Percentiles rank a stretch among this genome's conserved stretches.
phyloP scores from a whole-genome alignment of 2,888 invertebrate species.

The Pycnomerus fuliginosus region DNA sequence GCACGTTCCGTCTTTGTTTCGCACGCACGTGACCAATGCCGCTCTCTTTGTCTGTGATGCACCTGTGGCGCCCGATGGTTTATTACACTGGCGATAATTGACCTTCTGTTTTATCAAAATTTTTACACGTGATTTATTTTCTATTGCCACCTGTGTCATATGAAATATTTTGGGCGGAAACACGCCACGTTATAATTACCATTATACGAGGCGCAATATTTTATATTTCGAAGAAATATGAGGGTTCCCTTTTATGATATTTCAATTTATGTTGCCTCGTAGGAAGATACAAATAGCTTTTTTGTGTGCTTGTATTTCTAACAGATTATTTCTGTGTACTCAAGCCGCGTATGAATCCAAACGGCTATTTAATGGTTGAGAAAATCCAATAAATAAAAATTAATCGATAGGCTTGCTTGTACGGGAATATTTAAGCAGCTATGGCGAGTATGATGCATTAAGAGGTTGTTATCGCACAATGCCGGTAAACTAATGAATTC shows the following conservation, averaged over 20 bases:
- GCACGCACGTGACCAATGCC: background rate
- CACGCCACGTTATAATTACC: too few relatives aligned
- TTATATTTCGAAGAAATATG: too few relatives aligned
- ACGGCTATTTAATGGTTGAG: too few relatives aligned
- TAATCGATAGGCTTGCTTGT: slow-evolving; percentile 7
- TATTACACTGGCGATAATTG: slow-evolving; percentile 44
- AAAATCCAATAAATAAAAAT: too few relatives aligned
- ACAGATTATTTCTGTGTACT: too few relatives aligned
- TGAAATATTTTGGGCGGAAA: slow-evolving; percentile 7
- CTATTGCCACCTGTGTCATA: slow-evolving; percentile 28
- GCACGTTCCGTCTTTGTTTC: slow-evolving; percentile 34
- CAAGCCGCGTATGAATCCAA: too few relatives aligned
- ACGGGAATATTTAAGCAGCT: background rate
- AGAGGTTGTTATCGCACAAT: slow-evolving; percentile 4
- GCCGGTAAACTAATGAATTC: slow-evolving; percentile 5
- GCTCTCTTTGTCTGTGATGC: slow-evolving; percentile 28
- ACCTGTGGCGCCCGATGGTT: slow-evolving; percentile 41
- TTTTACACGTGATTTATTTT: slow-evolving; percentile 39
- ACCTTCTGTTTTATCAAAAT: slow-evolving; percentile 41
- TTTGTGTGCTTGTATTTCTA: too few relatives aligned
- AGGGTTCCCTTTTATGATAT: too few relatives aligned
- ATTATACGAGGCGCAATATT: too few relatives aligned
- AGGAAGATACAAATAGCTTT: too few relatives aligned
- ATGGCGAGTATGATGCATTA: slow-evolving; percentile 4
- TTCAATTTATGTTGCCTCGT: too few relatives aligned